Evolutionary conservation across 2,113 vertebrate species (phyloP), one percentile per base, ranked within the genome.

Genomic region (Felis chaus): DNA sequence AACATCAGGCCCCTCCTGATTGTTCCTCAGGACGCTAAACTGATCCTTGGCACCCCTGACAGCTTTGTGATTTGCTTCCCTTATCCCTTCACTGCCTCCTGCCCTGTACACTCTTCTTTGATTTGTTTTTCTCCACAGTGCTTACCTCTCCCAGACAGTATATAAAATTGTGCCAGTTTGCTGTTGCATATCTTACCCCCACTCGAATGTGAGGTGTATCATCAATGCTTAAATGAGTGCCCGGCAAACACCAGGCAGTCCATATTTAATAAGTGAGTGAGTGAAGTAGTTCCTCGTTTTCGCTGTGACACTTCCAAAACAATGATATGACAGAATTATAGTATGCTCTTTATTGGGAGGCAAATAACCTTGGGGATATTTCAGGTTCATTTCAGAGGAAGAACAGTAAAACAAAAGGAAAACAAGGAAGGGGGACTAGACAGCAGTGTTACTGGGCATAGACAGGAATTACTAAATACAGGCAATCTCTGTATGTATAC

Each of bases 221-320:
- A 78, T 23, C 10, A 25, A 3, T 78, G 31, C 27, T 80, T 79
- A 31, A 25, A 29, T 8, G 41, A 33, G 31, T 63, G 78, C 4
- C 41, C 61, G 89, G 50, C 39, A 69, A 78, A 90, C 41, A 18
- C 27, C 41, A 79, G 29, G 2, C 12, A 57, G 31, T 80, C 15
- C 39, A 0, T 94, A 39, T 50, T 91, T 84, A 69, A 78, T 61
- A 82, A 93, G 36, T 50, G 15, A 94, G 53, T 80, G 68, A 12
- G 12, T 63, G 33, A 93, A 93, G 57, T 74, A 94, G 41, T 94
- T 96, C 33, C 48, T 97, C 92, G 21, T 91, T 96, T 97, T 96
- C 23, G 50, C n/a, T 82, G 9, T 93, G 27, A 91, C 6, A 33
- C 61, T 96, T 50, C 25, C 31, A 55, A 78, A 57, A 48, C 94